Base-by-base conservation (phyloP, 1,140 invertebrate species). In the Ceratina australensis region DNA sequence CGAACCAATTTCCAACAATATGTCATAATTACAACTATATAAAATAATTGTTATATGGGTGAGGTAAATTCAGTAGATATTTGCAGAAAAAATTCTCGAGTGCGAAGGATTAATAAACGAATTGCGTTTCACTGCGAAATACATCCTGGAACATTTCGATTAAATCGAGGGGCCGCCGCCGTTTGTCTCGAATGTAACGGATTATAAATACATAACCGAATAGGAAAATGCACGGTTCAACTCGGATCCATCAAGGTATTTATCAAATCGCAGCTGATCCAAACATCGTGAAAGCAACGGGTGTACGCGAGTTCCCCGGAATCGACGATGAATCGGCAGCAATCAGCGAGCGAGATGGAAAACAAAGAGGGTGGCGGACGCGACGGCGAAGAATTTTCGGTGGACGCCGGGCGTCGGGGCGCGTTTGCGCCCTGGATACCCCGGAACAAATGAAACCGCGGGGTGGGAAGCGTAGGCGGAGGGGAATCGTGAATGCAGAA, bases 391-490 rank as follows among this genome's bases (percentile, higher is more conserved):
- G 33, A 42, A 42, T 42, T 42, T 42, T 84, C 73, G 42, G 63
- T 49, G 50, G 61, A 10, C 50, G 52, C 60, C 42, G 4, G 52
- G 57, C 60, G 50, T 7, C 57, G 72, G 20, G 79, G 50, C 66
- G 80, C 69, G 75, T 50, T 75, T 75, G 69, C 81, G 66, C 68
- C 54, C 20, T 52, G 24, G 60, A 52, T 16, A 49, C n/a, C 24
- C 33, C 50, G 59, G 8, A 16, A 50, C 52, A 33, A 60, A 72
- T 65, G 59, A 72, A 76, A 59, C 72, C 15, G 16, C 52, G 52
- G 42, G 66, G 63, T 72, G 72, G 54, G 77, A 56, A 42, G 42
- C 33, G 42, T 33, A 24, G 10, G 20, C 24, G 61, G 77, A 65
- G 81, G 66, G 75, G 68, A 67, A 52, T 12, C 60, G 72, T 26